Evolutionary conservation across 92 coral and sea anemone genomes (phyloP), one percentile per base, ranked within the genome.

Genomic region (Umimayanthus kanabou): DNA sequence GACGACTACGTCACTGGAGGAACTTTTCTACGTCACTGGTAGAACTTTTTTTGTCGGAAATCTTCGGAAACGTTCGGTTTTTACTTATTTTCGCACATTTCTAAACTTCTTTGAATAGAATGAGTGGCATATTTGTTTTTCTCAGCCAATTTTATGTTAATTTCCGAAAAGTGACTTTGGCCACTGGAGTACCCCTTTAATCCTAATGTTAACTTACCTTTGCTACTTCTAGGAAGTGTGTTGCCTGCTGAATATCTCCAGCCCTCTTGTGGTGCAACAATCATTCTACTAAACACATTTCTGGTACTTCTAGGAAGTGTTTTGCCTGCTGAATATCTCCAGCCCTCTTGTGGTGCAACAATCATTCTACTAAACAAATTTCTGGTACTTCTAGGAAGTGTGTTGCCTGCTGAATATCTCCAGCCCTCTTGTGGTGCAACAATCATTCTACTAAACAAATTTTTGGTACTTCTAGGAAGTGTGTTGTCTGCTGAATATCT

Each of bases 321-420:
- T 57, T 80, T 40, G 90, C 73, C 13, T 40, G 73, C 2, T 28
- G 81, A 9, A 88, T 11, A 39, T 88, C 86, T 20, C 87, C 90
- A 40, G 81, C 47, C 50, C 82, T 80, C 81, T 70, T 80, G n/a
- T 74, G 79, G 26, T 69, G 18, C 55, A 88, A 28, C 53, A 5
- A 70, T 2, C 37, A 33, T 33, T 33, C 15, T 23, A 23, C 73
- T 67, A 26, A 23, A 9, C 30, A 79, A 58, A 88, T 87, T 61
- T 80, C 81, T 42, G 90, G 15, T 40, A 78, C 79, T 80, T 72
- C 40, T 15, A 88, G 90, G 69, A 80, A 58, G 30, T 72, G 33
- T 15, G 42, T 70, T 25, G 81, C 86, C 20, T 25, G 58, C 2
- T 45, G 80, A 1, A 80, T 11, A 16, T 80, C 86, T 29, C 90